Conservation (phyloP, 2,888 invertebrate species). For the Dicranocentrus wangi region DNA sequence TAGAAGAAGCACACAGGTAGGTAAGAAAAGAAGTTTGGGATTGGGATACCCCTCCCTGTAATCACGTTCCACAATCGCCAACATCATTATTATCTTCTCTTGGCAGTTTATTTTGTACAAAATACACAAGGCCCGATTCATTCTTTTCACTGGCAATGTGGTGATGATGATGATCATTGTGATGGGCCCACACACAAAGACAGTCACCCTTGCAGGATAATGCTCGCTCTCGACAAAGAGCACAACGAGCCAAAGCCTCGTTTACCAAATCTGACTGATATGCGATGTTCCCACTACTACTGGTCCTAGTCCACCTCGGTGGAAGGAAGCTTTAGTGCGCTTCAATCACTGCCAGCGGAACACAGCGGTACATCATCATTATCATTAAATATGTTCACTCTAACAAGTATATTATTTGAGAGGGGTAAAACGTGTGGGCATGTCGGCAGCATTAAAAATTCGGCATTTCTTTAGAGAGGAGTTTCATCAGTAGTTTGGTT, state of each 20-base stretch:
- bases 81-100: conserved; percentile 1
- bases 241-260: too few relatives aligned
- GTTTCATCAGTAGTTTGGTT: too few relatives aligned
- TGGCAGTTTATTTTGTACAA: not conserved
- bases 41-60: conserved; percentile 19
- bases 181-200: conserved; percentile 3
- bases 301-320: too few relatives aligned
- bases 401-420: not conserved
- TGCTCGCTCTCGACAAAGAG: too few relatives aligned
- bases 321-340: too few relatives aligned
- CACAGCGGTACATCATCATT: conserved; percentile 4
- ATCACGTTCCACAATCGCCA: conserved; percentile 17
- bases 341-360: too few relatives aligned
- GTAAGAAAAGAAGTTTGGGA: not conserved
- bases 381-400: not conserved
- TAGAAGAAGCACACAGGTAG: too few relatives aligned
- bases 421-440: not conserved
- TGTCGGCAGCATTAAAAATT: not conserved
- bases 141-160: not conserved
- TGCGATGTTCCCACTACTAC: too few relatives aligned
- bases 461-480: not conserved
- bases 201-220: too few relatives aligned
- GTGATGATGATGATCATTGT: not conserved
- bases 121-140: conserved; percentile 7
- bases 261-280: too few relatives aligned